Conservation (phyloP, 2,888 invertebrate species). For the Oligia latruncula region DNA sequence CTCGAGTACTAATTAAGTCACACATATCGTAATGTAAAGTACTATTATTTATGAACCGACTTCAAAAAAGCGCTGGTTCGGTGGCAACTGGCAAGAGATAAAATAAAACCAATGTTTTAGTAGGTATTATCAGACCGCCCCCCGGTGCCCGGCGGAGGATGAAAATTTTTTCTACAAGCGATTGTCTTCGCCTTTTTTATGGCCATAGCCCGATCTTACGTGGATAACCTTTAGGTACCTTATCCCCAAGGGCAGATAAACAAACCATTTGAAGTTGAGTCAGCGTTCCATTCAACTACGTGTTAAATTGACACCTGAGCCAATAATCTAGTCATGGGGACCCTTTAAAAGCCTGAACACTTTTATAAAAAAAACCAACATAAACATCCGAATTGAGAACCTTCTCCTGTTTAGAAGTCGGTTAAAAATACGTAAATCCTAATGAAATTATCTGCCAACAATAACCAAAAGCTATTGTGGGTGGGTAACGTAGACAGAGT, state of each 20-base stretch:
- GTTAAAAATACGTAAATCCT: not conserved
- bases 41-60: too few species aligned
- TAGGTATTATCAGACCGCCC: too few species aligned
- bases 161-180: not conserved
- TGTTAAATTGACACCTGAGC: slow-evolving; percentile 27
- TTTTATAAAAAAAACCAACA: not conserved
- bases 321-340: not conserved
- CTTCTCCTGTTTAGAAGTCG: too few species aligned
- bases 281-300: slow-evolving; percentile 25
- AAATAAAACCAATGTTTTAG: too few species aligned
- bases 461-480: not conserved
- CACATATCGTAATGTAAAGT: too few species aligned
- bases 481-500: not conserved
- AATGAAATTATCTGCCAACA: not conserved
- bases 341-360: not conserved
- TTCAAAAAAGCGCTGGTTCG: too few species aligned
- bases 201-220: not conserved
- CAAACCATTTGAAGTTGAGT: slow-evolving; percentile 31
- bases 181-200: not conserved
- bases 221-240: slow-evolving; percentile 1
- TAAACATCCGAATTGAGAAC: too few species aligned
- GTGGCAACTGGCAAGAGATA: too few species aligned
- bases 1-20: too few species aligned
- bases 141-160: not conserved
- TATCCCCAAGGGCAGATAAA: slow-evolving; percentile 33